Evolutionary conservation across 2,888 invertebrate species (phyloP), one percentile per base, ranked within the genome.

Genomic region (Oxystoma pomonae): DNA sequence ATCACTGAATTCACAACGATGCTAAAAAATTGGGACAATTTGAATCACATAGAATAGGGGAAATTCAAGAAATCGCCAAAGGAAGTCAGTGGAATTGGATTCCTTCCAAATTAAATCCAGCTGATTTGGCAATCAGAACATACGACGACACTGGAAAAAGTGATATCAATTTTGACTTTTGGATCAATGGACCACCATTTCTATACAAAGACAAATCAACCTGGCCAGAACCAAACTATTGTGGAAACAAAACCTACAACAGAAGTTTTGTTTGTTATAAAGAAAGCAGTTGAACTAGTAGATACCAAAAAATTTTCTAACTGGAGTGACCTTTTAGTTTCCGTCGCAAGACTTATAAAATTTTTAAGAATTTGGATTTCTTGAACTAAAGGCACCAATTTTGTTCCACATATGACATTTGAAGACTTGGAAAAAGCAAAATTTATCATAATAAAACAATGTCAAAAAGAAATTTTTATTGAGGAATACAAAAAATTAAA

Each of bases 1-100:
- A 73, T 9, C 49, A 58, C 9, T 73, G 73, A 72, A 65, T 74
- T 5, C 49, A 61, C 20, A 68, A 67, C 3, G 71, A 72, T 20
- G 65, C 35, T 7, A 35, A 35, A 35, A 35, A 35, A 12, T 12
- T 35, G 12, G 35, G 35, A 35, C 35, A 35, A 35, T 35, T 35
- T 35, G 12, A 35, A 35, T 7, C 5, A 3, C 35, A 35, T 12
- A 3, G 35, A 35, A 12, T 35, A 12, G 35, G 35, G 12, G 35
- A 35, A 35, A 35, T 35, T 7, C 35, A 35, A 35, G 35, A 35
- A 35, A 3, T 35, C 5, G 3, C 35, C 3, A 12, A 35, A 35
- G 12, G 5, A 35, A 35, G 12, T 7, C 35, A 35, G 12, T 35
- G 35, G 35, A 35, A 35, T 7, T 35, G 35, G 35, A 12, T 35